A percentile compares a stretch with the other conserved stretches of the same genome.
phyloP scores from a whole-genome alignment of 2,888 invertebrate genomes.

The Campoplex nolae region DNA sequence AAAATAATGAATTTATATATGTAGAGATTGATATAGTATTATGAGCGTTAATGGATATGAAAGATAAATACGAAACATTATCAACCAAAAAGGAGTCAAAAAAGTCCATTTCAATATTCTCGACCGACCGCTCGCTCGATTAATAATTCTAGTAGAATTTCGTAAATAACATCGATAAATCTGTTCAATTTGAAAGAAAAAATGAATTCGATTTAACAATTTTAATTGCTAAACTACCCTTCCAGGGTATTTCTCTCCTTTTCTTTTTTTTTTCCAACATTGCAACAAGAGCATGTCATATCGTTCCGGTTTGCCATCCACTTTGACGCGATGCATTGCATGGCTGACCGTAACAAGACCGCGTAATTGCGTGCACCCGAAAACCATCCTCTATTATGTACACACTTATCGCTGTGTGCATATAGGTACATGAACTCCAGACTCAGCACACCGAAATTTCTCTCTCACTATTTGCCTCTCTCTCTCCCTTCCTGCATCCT shows the following conservation, averaged over 20 bases:
- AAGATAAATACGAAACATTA: not conserved
- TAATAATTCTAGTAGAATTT: not conserved
- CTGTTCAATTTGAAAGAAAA: not conserved
- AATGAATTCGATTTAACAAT: constrained; percentile 20
- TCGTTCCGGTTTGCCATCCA: constrained; percentile 48
- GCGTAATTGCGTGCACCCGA: constrained; percentile 57
- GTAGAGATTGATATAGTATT: too few relatives aligned
- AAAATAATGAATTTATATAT: too few relatives aligned
- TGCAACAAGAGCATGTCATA: constrained; percentile 39
- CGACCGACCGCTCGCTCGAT: too few relatives aligned
- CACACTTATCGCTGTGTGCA: constrained; percentile 12
- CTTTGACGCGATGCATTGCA: constrained; percentile 58
- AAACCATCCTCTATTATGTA: constrained; percentile 30
- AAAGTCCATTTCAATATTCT: too few relatives aligned
- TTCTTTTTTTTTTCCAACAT: not conserved
- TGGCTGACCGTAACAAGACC: constrained; percentile 63
- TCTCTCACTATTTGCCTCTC: not conserved
- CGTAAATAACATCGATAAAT: not conserved
- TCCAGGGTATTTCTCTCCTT: constrained; percentile 3
- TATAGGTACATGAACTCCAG: constrained; percentile 8
- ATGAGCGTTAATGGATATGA: too few relatives aligned
- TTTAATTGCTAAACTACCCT: not conserved
- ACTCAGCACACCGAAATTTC: constrained; percentile 19
- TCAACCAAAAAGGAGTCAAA: too few relatives aligned
- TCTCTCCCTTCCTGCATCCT: not conserved